Percentiles rank a stretch among this genome's conserved stretches.
These are phyloP conservation scores for Schlechtendalia chinensis DNA, from an alignment of 1,140 invertebrate species.

Conservation along the genomic window DNA sequence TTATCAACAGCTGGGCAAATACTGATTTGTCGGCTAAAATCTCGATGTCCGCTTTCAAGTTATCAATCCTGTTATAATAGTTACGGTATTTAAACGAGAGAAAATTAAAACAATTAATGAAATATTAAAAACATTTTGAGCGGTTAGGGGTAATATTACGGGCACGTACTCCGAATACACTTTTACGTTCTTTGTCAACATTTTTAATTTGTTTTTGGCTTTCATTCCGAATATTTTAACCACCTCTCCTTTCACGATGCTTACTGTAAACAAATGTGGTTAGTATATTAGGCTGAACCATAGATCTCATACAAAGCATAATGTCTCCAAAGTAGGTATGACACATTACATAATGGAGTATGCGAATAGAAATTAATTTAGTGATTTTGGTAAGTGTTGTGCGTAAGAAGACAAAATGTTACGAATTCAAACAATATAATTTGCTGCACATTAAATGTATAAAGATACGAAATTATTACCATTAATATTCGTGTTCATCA, in stretches of 20 bases:
- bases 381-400: too few relatives aligned
- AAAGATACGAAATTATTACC: too few relatives aligned
- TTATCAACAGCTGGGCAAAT: neutral
- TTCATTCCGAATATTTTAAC: conserved; percentile 20
- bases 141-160: neutral
- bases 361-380: too few relatives aligned
- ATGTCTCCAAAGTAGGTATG: too few relatives aligned
- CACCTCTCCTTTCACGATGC: neutral
- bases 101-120: neutral
- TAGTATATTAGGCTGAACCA: too few relatives aligned
- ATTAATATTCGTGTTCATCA: too few relatives aligned
- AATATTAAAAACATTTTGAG: neutral
- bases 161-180: conserved; percentile 13
- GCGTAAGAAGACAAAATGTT: too few relatives aligned
- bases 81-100: too few relatives aligned
- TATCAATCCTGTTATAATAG: neutral
- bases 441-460: too few relatives aligned
- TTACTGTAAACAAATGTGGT: neutral
- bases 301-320: too few relatives aligned
- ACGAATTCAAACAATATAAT: too few relatives aligned
- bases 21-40: neutral
- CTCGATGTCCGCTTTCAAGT: conserved; percentile 2
- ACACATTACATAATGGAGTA: too few relatives aligned
- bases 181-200: neutral
- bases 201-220: conserved; percentile 14